Base-by-base conservation (phyloP, 1,140 invertebrate genomes). In the Hylaeus anthracinus region DNA sequence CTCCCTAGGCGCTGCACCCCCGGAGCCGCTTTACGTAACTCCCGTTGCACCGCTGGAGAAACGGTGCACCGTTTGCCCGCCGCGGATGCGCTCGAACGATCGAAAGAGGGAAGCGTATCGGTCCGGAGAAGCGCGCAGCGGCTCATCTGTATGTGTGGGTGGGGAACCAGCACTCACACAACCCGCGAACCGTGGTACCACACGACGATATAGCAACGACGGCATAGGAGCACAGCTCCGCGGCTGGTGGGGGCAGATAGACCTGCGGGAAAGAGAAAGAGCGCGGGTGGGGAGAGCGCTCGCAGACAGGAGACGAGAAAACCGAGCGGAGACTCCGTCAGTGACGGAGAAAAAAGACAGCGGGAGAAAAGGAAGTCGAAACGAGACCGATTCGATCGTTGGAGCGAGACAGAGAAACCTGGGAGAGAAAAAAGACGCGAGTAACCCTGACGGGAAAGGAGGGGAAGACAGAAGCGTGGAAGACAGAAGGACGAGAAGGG, bases 91-190 rank as follows among this genome's bases (percentile, higher is more conserved):
- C 65, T 67, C 69, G 60, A 41, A 12, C 67, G 76, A 55, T 79
- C 39, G 56, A 74, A 65, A 76, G 67, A 72, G 74, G 83, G 84
- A 79, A 82, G 41, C 74, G 37, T 71, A 67, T 81, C 71, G 76
- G 51, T 84, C 78, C 67, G 60, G 65, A 79, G 83, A 71, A 73
- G 56, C 69, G 37, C 8, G 51, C 9, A 77, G 48, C 55, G 66
- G 15, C 60, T 45, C 56, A 43, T 37, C 43, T 1, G 12, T 0
- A 56, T 1, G 76, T 60, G 82, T 80, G 64, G 67, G 82, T 84
- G 72, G 72, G 69, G 63, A 48, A 75, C 58, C 48, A 53, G 53
- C 69, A 58, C 76, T 58, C 48, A 45, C 64, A 5, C n/a, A 26
- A 26, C 26, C 26, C 26, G 26, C 26, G 26, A 26, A 26, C 26